Evolutionary conservation across 2,797 vertebrate genomes (phyloP).

Genomic region (Myripristis jacobus): DNA sequence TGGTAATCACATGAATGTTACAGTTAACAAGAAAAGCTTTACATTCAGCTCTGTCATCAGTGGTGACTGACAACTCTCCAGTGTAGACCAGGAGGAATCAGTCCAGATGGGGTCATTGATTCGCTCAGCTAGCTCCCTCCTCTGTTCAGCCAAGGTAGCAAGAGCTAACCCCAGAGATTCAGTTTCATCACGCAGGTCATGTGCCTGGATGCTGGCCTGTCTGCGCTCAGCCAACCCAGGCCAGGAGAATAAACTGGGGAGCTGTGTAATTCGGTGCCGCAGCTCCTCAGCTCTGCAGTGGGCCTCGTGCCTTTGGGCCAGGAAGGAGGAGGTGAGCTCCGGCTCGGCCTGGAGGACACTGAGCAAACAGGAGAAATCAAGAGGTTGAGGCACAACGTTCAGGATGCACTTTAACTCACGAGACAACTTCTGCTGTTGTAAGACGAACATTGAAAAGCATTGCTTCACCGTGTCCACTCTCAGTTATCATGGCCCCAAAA

Average conservation of each 20-base stretch:
- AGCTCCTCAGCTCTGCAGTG: too few relatives aligned
- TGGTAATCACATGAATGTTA: neutral
- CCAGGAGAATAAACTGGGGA: conserved; percentile 59
- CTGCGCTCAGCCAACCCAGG: conserved; percentile 47
- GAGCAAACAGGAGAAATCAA: conserved; percentile 8
- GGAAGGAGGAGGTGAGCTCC: conserved; percentile 34
- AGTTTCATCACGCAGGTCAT: conserved; percentile 43
- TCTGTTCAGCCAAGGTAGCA: conserved; percentile 35
- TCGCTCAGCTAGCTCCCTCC: conserved; percentile 35
- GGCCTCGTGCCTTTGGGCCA: conserved; percentile 36
- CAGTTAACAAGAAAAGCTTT: conserved; percentile 11
- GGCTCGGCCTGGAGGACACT: conserved; percentile 50
- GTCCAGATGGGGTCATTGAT: conserved; percentile 36
- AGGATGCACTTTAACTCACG: conserved; percentile 12
- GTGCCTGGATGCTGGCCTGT: conserved; percentile 14
- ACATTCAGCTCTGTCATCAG: conserved; percentile 64
- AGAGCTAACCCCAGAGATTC: conserved; percentile 41
- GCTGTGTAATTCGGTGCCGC: conserved; percentile 42
- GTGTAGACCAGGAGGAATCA: conserved; percentile 43
- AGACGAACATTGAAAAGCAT: too few relatives aligned
- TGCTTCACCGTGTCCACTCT: too few relatives aligned
- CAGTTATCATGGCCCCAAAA: too few relatives aligned
- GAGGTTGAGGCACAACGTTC: neutral
- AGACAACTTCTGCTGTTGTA: too few relatives aligned
- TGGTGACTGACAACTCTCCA: conserved; percentile 41